Percentiles rank a stretch among this genome's conserved stretches.
Conservation (phyloP, 2,888 invertebrate species). For the Teleogryllus oceanicus region DNA sequence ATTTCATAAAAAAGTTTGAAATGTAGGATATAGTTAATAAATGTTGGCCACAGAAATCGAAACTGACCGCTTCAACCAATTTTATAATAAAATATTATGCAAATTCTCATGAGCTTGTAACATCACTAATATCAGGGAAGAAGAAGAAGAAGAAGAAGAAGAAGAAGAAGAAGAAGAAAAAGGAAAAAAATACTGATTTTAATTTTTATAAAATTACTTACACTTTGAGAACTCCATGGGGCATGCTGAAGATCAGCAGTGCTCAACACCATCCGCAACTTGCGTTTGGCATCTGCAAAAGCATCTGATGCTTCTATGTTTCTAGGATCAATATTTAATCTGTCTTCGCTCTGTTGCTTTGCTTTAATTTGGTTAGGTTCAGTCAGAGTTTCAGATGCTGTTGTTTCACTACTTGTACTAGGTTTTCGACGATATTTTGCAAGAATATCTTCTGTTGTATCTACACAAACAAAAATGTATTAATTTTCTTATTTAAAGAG, state of each 20-base stretch:
- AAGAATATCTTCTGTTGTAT: constrained; percentile 87
- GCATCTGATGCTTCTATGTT: constrained; percentile 56
- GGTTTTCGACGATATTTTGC: constrained; percentile 84
- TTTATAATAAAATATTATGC: too few relatives aligned
- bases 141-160: too few relatives aligned
- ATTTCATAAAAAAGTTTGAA: too few relatives aligned
- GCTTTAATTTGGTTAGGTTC: constrained; percentile 28
- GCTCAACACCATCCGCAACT: constrained; percentile 84
- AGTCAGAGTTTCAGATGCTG: constrained; percentile 32
- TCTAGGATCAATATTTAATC: constrained; percentile 52
- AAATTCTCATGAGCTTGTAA: too few relatives aligned
- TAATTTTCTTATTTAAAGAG: too few relatives aligned
- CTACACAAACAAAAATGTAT: constrained; percentile 47
- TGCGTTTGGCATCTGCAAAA: constrained; percentile 69
- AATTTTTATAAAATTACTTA: constrained; percentile 40
- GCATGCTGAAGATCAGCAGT: constrained; percentile 77
- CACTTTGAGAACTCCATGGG: constrained; percentile 42
- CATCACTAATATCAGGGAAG: too few relatives aligned
- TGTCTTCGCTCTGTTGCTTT: constrained; percentile 49
- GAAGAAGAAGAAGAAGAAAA: too few relatives aligned
- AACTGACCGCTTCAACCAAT: too few relatives aligned
- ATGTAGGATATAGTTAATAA: too few relatives aligned
- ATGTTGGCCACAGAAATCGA: too few relatives aligned
- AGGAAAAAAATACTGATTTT: too few relatives aligned
- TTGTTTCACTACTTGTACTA: constrained; percentile 45